phyloP scores from a whole-genome alignment of 2,888 invertebrate species.

The Miltochrista miniata region DNA sequence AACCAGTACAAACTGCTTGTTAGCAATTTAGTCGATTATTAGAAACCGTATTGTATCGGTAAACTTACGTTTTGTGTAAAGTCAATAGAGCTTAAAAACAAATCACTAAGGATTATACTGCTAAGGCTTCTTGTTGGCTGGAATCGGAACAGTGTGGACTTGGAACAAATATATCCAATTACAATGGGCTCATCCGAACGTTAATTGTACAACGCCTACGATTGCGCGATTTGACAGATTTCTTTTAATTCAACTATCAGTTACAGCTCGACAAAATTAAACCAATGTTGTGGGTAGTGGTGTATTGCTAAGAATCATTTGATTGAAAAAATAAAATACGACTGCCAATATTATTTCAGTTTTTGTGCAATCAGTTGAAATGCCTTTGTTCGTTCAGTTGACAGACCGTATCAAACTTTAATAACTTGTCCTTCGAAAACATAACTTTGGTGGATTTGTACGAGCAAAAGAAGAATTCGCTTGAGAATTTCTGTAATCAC shows the following conservation, averaged over 20 bases:
- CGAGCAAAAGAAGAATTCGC: too few species aligned
- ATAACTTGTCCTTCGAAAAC: too few species aligned
- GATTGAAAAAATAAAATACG: too few species aligned
- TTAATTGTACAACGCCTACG: slow-evolving; percentile 43
- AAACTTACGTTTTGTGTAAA: slow-evolving; percentile 35
- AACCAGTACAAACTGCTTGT: slow-evolving; percentile 5
- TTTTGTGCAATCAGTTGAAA: too few species aligned
- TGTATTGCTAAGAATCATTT: too few species aligned
- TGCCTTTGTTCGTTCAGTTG: too few species aligned
- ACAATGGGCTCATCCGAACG: slow-evolving; percentile 33
- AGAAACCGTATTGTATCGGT: slow-evolving; percentile 21
- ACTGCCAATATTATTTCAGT: too few species aligned
- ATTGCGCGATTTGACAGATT: slow-evolving; percentile 46
- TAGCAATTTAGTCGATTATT: slow-evolving; percentile 7
- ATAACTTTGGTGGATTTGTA: too few species aligned
- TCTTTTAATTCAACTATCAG: not conserved
- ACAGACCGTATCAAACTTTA: too few species aligned
- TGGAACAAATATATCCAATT: slow-evolving; percentile 33
- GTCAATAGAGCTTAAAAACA: slow-evolving; percentile 41
- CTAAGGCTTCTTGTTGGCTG: slow-evolving; percentile 41
- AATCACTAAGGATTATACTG: slow-evolving; percentile 38
- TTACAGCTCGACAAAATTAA: not conserved
- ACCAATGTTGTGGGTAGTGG: too few species aligned
- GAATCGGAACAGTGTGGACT: slow-evolving; percentile 25
- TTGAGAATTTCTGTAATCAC: too few species aligned